Percentiles rank a stretch among this genome's conserved stretches.
Conservation (phyloP, 2,888 invertebrate genomes). For the Brachynemurus nebulosus region DNA sequence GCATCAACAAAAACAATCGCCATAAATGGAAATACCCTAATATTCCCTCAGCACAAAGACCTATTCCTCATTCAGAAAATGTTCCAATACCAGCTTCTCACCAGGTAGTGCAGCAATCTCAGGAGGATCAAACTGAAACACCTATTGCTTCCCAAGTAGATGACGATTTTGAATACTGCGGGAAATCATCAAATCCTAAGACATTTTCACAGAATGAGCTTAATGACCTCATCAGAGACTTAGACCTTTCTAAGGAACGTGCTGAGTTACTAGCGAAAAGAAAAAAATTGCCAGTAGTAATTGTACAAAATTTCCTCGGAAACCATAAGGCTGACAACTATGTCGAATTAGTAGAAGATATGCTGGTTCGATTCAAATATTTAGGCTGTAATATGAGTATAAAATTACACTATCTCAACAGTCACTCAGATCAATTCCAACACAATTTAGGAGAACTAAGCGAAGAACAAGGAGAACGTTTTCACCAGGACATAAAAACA, state of each 20-base stretch:
- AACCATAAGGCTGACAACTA: constrained; percentile 6
- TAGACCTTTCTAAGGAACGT: constrained; percentile 17
- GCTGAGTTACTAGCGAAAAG: constrained; percentile 18
- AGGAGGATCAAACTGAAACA: not conserved
- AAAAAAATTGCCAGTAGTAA: constrained; percentile 13
- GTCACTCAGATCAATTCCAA: no score
- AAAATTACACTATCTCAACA: no score
- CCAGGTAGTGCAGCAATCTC: not conserved
- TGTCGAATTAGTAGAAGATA: not conserved
- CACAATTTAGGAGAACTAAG: no score
- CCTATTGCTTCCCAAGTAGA: not conserved
- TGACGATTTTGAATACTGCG: not conserved
- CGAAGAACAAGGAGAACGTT: no score
- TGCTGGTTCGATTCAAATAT: not conserved
- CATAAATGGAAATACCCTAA: constrained; percentile 11
- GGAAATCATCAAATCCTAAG: constrained; percentile 8
- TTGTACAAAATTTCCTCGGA: constrained; percentile 7
- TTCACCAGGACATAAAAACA: no score
- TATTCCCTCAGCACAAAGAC: constrained; percentile 12
- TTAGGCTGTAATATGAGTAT: no score
- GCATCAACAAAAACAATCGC: constrained; percentile 11
- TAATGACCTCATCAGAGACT: constrained; percentile 17
- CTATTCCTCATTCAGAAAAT: constrained; percentile 8
- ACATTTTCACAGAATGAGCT: constrained; percentile 16
- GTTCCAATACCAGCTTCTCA: constrained; percentile 10